Percentiles rank a stretch among this genome's conserved stretches.
Evolutionary conservation across 1,140 invertebrate genomes (phyloP).

Genomic region (Dufourea novaeangliae): DNA sequence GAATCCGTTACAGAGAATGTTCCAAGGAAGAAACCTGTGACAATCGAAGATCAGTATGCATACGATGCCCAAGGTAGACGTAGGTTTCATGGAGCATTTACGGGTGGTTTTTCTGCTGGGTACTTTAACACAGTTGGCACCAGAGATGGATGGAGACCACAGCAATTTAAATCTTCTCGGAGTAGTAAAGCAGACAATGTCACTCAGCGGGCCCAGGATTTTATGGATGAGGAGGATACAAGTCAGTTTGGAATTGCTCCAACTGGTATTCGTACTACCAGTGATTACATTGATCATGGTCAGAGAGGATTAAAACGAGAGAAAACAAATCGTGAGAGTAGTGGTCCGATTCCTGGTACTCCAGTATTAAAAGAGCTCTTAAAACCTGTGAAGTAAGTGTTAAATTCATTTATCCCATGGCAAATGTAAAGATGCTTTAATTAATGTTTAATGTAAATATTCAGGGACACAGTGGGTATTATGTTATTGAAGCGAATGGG

Average conservation of each 20-base stretch:
- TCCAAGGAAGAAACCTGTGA: slow-evolving; percentile 90
- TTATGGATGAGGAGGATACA: slow-evolving; percentile 99
- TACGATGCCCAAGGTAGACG: slow-evolving; percentile 94
- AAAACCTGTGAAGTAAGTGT: slow-evolving; percentile 86
- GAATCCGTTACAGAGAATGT: slow-evolving; percentile 85
- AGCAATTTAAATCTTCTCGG: slow-evolving; percentile 95
- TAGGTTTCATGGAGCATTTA: slow-evolving; percentile 99
- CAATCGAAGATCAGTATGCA: slow-evolving; percentile 94
- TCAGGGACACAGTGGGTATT: slow-evolving; percentile 93
- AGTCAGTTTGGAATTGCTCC: slow-evolving; percentile 98
- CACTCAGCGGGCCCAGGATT: slow-evolving; percentile 92
- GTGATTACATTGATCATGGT: slow-evolving; percentile 85
- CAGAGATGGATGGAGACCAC: slow-evolving; percentile 96
- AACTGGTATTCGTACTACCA: slow-evolving; percentile 88
- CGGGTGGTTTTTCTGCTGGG: slow-evolving; percentile 99
- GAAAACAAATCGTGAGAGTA: slow-evolving; percentile 78
- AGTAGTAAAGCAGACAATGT: slow-evolving; percentile 83
- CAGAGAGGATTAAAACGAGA: slow-evolving; percentile 82
- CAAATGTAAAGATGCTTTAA: background rate
- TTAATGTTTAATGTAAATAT: slow-evolving; percentile 43
- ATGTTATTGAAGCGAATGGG: slow-evolving; percentile 92
- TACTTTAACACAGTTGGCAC: slow-evolving; percentile 98
- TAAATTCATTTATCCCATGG: background rate
- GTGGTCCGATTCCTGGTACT: slow-evolving; percentile 89
- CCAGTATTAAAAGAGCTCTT: slow-evolving; percentile 91